Conservation (phyloP, 1,140 invertebrate genomes). For the Polypedilum vanderplanki region DNA sequence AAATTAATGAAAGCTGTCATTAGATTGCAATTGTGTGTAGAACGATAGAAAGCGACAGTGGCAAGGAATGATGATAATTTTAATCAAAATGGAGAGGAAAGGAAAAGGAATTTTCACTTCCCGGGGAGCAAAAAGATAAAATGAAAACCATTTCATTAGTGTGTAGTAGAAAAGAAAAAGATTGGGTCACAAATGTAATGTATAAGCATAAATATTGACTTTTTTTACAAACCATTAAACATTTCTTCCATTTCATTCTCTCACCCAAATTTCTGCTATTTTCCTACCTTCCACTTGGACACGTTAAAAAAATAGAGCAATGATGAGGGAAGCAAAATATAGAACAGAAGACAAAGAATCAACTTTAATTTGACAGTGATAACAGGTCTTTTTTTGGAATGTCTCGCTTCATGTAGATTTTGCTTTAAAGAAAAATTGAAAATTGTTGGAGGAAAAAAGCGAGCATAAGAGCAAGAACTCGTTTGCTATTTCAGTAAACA, state of each 20-base stretch:
- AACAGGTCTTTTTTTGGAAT: constrained; percentile 9
- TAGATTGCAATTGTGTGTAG: not conserved
- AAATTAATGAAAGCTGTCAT: constrained; percentile 16
- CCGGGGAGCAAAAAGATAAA: not conserved
- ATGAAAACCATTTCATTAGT: not conserved
- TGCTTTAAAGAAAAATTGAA: not conserved
- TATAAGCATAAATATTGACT: constrained; percentile 27
- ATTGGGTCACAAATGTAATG: constrained; percentile 3
- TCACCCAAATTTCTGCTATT: not conserved
- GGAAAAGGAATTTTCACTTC: not conserved
- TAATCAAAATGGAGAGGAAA: not conserved
- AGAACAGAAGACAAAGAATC: constrained; percentile 6
- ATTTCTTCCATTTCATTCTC: constrained; percentile 1
- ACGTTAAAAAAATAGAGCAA: not conserved
- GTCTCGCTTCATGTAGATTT: not conserved
- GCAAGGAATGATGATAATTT: constrained; percentile 19
- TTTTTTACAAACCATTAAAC: constrained; percentile 26
- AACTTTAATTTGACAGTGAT: constrained; percentile 27
- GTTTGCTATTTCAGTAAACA: constrained; percentile 12
- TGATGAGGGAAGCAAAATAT: not conserved
- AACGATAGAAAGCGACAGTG: not conserved
- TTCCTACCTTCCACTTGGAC: not conserved
- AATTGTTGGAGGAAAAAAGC: not conserved
- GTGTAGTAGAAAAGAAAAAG: not conserved
- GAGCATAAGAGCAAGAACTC: not conserved